A percentile compares a stretch with the other conserved stretches of the same genome.
These are phyloP conservation scores for Rutpela maculata DNA, from an alignment of 2,888 invertebrate species.

Conservation along the genomic window DNA sequence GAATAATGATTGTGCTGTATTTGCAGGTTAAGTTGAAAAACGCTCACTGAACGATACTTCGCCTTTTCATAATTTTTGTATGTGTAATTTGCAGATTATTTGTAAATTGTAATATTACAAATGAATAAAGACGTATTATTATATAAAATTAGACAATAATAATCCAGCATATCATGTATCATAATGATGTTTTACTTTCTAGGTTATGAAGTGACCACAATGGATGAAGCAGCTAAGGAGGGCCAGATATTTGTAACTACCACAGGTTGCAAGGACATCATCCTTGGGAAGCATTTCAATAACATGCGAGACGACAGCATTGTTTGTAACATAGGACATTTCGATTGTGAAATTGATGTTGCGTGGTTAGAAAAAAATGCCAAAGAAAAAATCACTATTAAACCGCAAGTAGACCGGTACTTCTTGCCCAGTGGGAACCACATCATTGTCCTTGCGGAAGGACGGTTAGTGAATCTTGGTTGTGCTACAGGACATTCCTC, in stretches of 20 bases:
- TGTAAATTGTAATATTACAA: too few species aligned
- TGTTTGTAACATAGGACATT: constrained; percentile 99
- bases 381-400: constrained; percentile 91
- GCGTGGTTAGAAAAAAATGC: constrained; percentile 95
- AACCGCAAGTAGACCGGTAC: constrained; percentile 98
- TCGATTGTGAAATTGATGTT: constrained; percentile 95
- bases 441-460: constrained; percentile 95
- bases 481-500: constrained; percentile 99
- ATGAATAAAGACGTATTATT: too few species aligned
- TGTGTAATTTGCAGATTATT: too few species aligned
- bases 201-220: constrained; percentile 90
- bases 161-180: background rate
- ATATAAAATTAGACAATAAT: background rate
- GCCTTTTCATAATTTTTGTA: too few species aligned
- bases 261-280: constrained; percentile 96
- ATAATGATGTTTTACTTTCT: constrained; percentile 18
- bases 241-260: constrained; percentile 98
- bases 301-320: constrained; percentile 97
- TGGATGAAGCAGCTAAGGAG: constrained; percentile 94
- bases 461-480: constrained; percentile 97
- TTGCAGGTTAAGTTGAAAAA: too few species aligned
- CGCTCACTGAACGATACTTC: too few species aligned
- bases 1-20: too few species aligned
- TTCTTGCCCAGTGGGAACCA: constrained; percentile 92
- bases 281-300: constrained; percentile 89